A percentile compares a stretch with the other conserved stretches of the same genome.
phyloP scores from a whole-genome alignment of 2,888 invertebrate species.

The Hofmannophila pseudospretella region DNA sequence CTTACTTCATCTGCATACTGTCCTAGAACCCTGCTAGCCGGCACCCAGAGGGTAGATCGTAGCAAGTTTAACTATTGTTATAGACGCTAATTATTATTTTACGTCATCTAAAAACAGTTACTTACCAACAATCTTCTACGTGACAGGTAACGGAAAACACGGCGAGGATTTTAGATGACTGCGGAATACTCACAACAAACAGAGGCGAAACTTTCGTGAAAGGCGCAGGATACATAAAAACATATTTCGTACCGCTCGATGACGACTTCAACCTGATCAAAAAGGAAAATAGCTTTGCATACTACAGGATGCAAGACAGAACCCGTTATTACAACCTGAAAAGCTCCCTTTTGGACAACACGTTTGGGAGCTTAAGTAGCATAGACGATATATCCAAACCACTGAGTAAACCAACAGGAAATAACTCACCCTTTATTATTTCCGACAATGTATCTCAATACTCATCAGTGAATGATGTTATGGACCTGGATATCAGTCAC shows the following conservation, averaged over 20 bases:
- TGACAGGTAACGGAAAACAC: slow-evolving; percentile 85
- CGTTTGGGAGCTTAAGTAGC: slow-evolving; percentile 21
- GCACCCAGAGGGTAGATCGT: too few relatives aligned
- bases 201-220: slow-evolving; percentile 85
- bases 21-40: too few relatives aligned
- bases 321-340: slow-evolving; percentile 37
- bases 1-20: too few relatives aligned
- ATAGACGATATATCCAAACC: slow-evolving; percentile 26
- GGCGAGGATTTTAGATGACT: slow-evolving; percentile 81
- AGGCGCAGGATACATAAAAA: slow-evolving; percentile 82
- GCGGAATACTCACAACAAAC: slow-evolving; percentile 82
- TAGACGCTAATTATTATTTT: too few relatives aligned
- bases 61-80: too few relatives aligned
- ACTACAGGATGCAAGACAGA: slow-evolving; percentile 40
- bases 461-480: slow-evolving; percentile 26
- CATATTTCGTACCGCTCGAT: slow-evolving; percentile 84
- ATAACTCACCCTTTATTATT: too few relatives aligned
- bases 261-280: slow-evolving; percentile 74
- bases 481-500: slow-evolving; percentile 29
- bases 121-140: too few relatives aligned
- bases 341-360: slow-evolving; percentile 30
- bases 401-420: too few relatives aligned
- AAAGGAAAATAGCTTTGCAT: slow-evolving; percentile 46
- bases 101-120: too few relatives aligned
- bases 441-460: too few relatives aligned